Evolutionary conservation across 1,140 invertebrate genomes (phyloP), one percentile per base, ranked within the genome.

Genomic region (Latrodectus geometricus): DNA sequence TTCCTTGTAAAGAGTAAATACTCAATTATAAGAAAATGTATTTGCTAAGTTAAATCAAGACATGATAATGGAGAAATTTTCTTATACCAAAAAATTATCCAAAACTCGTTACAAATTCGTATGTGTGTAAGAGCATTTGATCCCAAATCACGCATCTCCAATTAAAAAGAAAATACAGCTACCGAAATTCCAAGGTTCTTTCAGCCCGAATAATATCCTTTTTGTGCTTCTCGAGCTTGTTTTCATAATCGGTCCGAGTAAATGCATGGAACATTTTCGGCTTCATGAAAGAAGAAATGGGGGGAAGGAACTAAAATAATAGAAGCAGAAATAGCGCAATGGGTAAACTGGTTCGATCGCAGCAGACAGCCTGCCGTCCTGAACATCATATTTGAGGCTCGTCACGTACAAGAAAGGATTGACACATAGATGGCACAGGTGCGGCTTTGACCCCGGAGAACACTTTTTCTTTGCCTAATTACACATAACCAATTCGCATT

Each of bases 371-470:
- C n/a, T 81, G 78, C 78, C 78, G 78, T 48, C 78, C 54, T 35
- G 15, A 54, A 20, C 52, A 14, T 50, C 78, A 23, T 81, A 68
- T 21, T 9, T 4, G 50, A 81, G 70, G 17, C 78, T 23, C 20
- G 52, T 81, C 78, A 81, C 78, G 78, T 81, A 14, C 21, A 14
- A 61, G 54, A 61, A 61, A 14, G 17, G n/a, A 66, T 52, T 66
- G 49, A 70, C 52, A 70, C 20, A 72, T 50, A 70, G 66, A 48
- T 81, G 66, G n/a, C 68, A 72, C 78, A 81, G 78, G 78, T 81
- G 78, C 66, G 78, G 78, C 66, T 81, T 69, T 81, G 78, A 81
- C 78, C 76, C 78, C 78, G 49, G 20, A 20, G 78, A 81, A 81
- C 66, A 81, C 78, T 70, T 81, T n/a, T 61, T 80, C 66, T 35